A percentile compares a stretch with the other conserved stretches of the same genome.
phyloP scores from a whole-genome alignment of 2,113 vertebrate species.

The Sminthopsis crassicaudata region DNA sequence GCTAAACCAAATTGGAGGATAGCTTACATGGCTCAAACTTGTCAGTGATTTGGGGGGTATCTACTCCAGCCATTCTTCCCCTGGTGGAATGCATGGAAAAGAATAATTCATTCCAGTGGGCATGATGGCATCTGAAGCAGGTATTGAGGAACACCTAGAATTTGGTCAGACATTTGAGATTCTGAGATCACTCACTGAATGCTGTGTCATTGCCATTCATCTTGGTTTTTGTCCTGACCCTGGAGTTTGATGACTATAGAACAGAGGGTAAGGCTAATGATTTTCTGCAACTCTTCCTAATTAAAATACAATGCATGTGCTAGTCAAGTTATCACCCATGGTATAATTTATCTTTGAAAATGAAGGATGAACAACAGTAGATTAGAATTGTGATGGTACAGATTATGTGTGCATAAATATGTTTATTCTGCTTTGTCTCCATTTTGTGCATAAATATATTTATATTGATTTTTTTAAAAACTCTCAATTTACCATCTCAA shows the following conservation, averaged over 20 bases:
- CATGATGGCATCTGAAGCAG: background rate
- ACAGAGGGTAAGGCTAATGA: too few relatives aligned
- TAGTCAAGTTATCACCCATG: background rate
- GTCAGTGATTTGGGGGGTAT: too few relatives aligned
- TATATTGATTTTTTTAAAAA: constrained; percentile 28
- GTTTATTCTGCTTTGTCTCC: constrained; percentile 27
- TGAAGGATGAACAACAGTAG: background rate
- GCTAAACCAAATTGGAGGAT: background rate
- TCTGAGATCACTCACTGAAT: background rate
- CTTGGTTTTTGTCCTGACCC: background rate
- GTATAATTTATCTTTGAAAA: background rate
- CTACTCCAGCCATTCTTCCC: background rate
- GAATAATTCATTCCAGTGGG: background rate
- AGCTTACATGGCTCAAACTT: background rate
- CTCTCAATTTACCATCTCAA: constrained; percentile 12
- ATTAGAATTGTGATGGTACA: constrained; percentile 22
- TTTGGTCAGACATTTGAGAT: too few relatives aligned
- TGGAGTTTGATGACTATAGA: background rate
- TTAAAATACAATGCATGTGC: background rate
- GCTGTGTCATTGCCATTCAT: background rate
- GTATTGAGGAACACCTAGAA: too few relatives aligned
- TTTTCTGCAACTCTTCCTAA: background rate
- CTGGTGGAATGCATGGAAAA: background rate
- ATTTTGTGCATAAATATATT: constrained; percentile 7
- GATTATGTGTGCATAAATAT: constrained; percentile 31